Percentiles rank a stretch among this genome's conserved stretches.
Conservation (phyloP, 2,113 vertebrate species). For the Cryptotis parvus region DNA sequence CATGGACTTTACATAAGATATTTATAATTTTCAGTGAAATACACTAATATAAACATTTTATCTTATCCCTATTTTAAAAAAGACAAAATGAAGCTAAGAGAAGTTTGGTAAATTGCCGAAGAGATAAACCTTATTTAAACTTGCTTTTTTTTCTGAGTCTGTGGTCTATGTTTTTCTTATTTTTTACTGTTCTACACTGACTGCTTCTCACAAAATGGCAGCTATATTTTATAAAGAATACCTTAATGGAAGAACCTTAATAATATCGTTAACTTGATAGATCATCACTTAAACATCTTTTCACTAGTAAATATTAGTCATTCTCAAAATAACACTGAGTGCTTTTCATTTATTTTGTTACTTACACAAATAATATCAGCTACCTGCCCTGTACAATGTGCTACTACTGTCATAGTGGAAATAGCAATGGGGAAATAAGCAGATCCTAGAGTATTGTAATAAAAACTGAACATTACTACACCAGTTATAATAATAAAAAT, state of each 20-base stretch:
- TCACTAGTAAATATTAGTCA: conserved; percentile 25
- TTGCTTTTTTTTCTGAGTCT: conserved; percentile 26
- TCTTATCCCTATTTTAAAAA: conserved; percentile 47
- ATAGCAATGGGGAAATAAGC: conserved; percentile 36
- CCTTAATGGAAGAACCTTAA: conserved; percentile 53
- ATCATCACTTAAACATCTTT: conserved; percentile 14
- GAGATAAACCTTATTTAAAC: conserved; percentile 31
- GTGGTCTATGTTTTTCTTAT: not conserved
- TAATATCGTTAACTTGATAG: conserved; percentile 56
- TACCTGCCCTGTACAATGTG: not conserved
- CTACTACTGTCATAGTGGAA: not conserved
- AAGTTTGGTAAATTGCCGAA: conserved; percentile 37
- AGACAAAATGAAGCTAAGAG: not conserved
- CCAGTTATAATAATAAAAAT: conserved; percentile 32
- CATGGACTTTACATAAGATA: conserved; percentile 26
- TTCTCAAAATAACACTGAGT: conserved; percentile 52
- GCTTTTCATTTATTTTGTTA: conserved; percentile 60
- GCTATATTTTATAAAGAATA: conserved; percentile 50
- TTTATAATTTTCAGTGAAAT: conserved; percentile 55
- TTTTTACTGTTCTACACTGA: not conserved
- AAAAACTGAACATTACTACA: conserved; percentile 34
- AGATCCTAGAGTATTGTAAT: not conserved
- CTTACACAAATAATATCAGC: not conserved
- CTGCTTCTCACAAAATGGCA: conserved; percentile 45
- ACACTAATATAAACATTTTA: conserved; percentile 25